phyloP scores from a whole-genome alignment of 53 echinoderm and acorn worm genomes.

The Actinopyga echinites region DNA sequence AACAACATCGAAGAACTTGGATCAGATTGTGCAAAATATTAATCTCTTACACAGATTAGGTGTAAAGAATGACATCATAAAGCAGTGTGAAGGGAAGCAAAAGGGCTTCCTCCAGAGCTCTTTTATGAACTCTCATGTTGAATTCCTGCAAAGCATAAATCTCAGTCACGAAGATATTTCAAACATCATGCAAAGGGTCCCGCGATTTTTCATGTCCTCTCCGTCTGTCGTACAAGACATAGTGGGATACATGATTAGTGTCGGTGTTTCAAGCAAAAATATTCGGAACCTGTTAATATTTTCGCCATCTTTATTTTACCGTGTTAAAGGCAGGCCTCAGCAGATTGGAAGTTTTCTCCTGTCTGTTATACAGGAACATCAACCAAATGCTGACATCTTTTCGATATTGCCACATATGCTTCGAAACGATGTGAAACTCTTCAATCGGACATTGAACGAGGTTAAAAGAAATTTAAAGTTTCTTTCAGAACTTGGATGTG shows the following conservation, averaged over 20 bases:
- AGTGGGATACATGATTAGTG: conserved; percentile 55
- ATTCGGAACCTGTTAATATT: conserved; percentile 62
- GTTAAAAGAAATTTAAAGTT: conserved; percentile 60
- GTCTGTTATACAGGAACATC: conserved; percentile 60
- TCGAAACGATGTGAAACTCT: conserved; percentile 62
- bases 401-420: conserved; percentile 67
- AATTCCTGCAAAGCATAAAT: conserved; percentile 60
- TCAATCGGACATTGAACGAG: conserved; percentile 55
- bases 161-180: conserved; percentile 57
- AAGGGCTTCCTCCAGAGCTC: conserved; percentile 5
- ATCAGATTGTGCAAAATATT: not conserved
- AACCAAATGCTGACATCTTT: conserved; percentile 43
- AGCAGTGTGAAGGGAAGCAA: conserved; percentile 34
- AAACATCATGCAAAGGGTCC: conserved; percentile 74
- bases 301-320: conserved; percentile 70
- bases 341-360: conserved; percentile 53
- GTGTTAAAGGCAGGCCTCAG: conserved; percentile 62
- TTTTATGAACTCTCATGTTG: conserved; percentile 25
- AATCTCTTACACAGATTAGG: not conserved
- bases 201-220: conserved; percentile 65
- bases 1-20: too few species aligned
- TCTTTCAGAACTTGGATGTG: conserved; percentile 59
- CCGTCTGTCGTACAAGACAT: conserved; percentile 62
- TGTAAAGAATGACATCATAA: conserved; percentile 53
- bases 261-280: conserved; percentile 66